These are phyloP conservation scores for Pachyuromys duprasi DNA, from an alignment of 2,797 vertebrate genomes.

Conservation along the genomic window DNA sequence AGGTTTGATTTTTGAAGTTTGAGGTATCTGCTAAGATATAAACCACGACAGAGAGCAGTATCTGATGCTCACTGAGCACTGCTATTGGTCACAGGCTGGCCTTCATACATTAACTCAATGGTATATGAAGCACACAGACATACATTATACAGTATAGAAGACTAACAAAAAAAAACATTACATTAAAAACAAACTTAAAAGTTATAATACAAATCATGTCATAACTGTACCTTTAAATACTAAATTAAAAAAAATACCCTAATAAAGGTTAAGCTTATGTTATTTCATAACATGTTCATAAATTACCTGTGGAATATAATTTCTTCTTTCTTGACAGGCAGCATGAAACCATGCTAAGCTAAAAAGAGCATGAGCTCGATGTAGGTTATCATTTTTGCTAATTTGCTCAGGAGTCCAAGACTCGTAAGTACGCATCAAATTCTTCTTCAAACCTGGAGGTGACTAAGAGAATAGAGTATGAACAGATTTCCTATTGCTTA, in stretches of 20 bases:
- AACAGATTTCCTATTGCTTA: neutral
- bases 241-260: neutral
- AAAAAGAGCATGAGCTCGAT: conserved; percentile 95
- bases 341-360: conserved; percentile 99
- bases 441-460: conserved; percentile 98
- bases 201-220: neutral
- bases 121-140: neutral
- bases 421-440: conserved; percentile 96
- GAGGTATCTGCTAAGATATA: neutral
- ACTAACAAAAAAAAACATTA: neutral
- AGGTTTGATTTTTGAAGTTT: neutral
- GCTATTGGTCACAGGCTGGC: neutral
- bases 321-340: conserved; percentile 97
- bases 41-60: neutral
- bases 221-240: neutral
- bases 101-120: conserved; percentile 8
- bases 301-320: conserved; percentile 97
- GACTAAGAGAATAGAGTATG: conserved; percentile 87
- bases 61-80: neutral
- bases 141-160: neutral
- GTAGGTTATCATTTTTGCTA: conserved; percentile 91
- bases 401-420: conserved; percentile 97
- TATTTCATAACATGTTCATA: neutral
- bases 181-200: neutral
- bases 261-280: neutral